A percentile compares a stretch with the other conserved stretches of the same genome.
Conservation (phyloP, 2,888 invertebrate species). For the Seira sanloemensis region DNA sequence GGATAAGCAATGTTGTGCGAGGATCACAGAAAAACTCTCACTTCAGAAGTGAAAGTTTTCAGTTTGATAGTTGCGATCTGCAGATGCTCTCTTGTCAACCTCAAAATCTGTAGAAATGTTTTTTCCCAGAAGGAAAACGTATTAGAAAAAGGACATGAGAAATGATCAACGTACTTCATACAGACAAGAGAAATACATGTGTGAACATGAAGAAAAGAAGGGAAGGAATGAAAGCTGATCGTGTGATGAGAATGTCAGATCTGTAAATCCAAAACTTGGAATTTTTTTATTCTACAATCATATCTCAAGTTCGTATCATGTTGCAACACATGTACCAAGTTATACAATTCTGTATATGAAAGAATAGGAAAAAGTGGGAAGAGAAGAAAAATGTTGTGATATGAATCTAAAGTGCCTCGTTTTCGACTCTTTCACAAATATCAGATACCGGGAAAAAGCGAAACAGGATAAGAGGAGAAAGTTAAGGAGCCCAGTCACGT, state of each 20-base stretch:
- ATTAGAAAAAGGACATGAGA: constrained; percentile 25
- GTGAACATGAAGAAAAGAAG: constrained; percentile 23
- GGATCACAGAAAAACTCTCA: too few relatives aligned
- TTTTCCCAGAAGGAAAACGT: constrained; percentile 25
- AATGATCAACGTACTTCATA: constrained; percentile 18
- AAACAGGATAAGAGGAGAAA: not conserved
- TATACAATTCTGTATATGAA: too few relatives aligned
- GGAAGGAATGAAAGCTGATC: constrained; percentile 20
- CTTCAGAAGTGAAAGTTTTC: constrained; percentile 7
- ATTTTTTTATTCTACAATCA: too few relatives aligned
- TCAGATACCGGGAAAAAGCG: constrained; percentile 36
- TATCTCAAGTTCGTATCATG: too few relatives aligned
- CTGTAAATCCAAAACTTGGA: constrained; percentile 9
- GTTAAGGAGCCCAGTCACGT: constrained; percentile 35
- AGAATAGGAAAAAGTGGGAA: constrained; percentile 25
- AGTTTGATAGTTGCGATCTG: constrained; percentile 1
- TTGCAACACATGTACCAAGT: too few relatives aligned
- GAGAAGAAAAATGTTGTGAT: constrained; percentile 33
- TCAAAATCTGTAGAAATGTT: constrained; percentile 11
- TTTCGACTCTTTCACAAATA: constrained; percentile 45
- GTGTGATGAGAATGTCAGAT: not conserved
- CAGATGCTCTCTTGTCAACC: constrained; percentile 47
- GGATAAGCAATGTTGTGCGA: not conserved
- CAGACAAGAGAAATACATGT: not conserved
- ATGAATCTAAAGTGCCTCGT: constrained; percentile 49